Conservation (phyloP, 2,888 invertebrate genomes). For the Orthosia gothica region DNA sequence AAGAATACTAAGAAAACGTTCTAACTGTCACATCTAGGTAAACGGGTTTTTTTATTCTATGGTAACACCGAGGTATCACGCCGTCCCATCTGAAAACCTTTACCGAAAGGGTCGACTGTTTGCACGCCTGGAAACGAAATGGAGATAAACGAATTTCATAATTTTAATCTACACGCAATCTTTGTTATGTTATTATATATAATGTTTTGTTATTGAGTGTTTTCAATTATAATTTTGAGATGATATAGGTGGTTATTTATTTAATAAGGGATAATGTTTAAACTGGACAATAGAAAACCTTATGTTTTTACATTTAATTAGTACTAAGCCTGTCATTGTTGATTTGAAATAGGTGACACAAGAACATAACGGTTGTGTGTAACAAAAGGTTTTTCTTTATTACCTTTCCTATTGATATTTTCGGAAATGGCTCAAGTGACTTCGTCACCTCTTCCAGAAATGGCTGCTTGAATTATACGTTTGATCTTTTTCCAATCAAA, state of each 20-base stretch:
- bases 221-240: constrained; percentile 17
- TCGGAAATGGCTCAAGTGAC: not conserved
- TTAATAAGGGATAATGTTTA: not conserved
- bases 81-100: constrained; percentile 54
- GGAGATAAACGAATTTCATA: constrained; percentile 53
- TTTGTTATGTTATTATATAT: constrained; percentile 9
- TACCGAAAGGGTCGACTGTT: constrained; percentile 49
- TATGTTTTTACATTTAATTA: too few species aligned
- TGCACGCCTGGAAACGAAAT: constrained; percentile 34
- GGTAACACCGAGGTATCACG: constrained; percentile 45
- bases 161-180: constrained; percentile 52
- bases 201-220: constrained; percentile 9
- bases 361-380: not conserved
- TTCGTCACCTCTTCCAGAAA: not conserved
- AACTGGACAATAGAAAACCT: too few species aligned
- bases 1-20: not conserved
- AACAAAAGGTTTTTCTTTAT: not conserved
- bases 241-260: not conserved
- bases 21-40: constrained; percentile 5
- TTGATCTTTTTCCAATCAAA: not conserved
- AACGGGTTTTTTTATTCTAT: not conserved
- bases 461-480: not conserved
- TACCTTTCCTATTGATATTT: not conserved
- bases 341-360: too few species aligned
- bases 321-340: too few species aligned